These are phyloP conservation scores for Aphaenogaster floridana DNA, from an alignment of 1,140 invertebrate species.

Conservation along the genomic window DNA sequence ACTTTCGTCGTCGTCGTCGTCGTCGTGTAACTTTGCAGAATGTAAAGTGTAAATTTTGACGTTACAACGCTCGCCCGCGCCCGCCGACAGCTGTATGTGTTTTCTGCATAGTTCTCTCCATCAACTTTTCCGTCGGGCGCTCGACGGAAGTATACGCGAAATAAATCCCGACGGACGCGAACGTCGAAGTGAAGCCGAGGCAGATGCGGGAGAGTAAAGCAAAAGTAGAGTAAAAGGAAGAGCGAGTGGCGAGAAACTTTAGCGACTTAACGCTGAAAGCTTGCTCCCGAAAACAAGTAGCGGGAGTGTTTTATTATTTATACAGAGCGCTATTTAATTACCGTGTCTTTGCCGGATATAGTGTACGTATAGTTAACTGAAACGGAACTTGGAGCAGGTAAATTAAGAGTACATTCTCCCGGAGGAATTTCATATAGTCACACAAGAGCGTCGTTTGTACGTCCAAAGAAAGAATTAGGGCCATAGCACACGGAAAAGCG, in stretches of 20 bases:
- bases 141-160: slow-evolving; percentile 13
- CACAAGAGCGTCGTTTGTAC: not conserved
- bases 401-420: not conserved
- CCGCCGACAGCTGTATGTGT: slow-evolving; percentile 9
- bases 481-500: too few relatives aligned
- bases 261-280: slow-evolving; percentile 9
- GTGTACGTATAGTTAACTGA: slow-evolving; percentile 24
- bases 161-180: slow-evolving; percentile 41
- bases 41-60: slow-evolving; percentile 27
- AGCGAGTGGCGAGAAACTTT: slow-evolving; percentile 16
- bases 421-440: not conserved
- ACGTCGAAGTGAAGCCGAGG: slow-evolving; percentile 20
- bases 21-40: not conserved
- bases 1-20: not conserved
- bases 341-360: not conserved
- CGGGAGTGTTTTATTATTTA: slow-evolving; percentile 35
- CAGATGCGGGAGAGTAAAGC: slow-evolving; percentile 23
- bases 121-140: slow-evolving; percentile 35
- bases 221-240: slow-evolving; percentile 16
- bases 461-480: not conserved
- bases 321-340: slow-evolving; percentile 29
- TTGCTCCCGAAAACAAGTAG: slow-evolving; percentile 34
- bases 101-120: slow-evolving; percentile 11
- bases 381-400: not conserved
- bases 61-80: not conserved